Evolutionary conservation across 1,140 invertebrate genomes (phyloP), one percentile per base, ranked within the genome.

Genomic region (Lerema accius): DNA sequence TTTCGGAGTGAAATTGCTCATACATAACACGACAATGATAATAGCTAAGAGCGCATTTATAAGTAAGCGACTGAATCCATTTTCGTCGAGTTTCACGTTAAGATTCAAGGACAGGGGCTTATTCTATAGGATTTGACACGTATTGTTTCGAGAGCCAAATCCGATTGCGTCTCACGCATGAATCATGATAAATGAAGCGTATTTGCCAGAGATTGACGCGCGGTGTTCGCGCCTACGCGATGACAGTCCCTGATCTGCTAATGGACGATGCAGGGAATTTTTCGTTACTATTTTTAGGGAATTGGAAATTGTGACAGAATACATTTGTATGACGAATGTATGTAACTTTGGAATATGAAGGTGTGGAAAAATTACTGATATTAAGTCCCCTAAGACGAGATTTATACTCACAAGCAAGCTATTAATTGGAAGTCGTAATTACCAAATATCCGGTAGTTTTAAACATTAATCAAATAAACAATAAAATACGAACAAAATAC

Each of bases 161-260:
- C 45, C 19, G 45, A 64, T 64, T 43, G 43, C 45, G 45, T 23
- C 51, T 64, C 51, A 64, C 51, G 62, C 62, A 64, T 55, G 51
- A 19, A 48, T 49, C 62, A 55, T 64, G 63, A 64, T 64, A 64
- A 64, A 64, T 58, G 63, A 64, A 56, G 63, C 63, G 37, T 43
- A 56, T 56, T 56, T 35, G 23, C 39, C 28, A 40, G 53, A 56
- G 53, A 56, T 56, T 56, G 53, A 56, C 53, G 53, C 39, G 23
- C 39, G 53, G 53, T 56, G 53, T 43, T 43, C 51, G 51, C 50
- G 62, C 35, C 46, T 64, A 43, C 35, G 26, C 46, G 62, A 56
- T 64, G 62, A 64, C 62, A 64, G 45, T 50, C 46, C 45, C 51
- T 53, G 62, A 64, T 64, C 62, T 58, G 43, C 42, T 64, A 64